A percentile compares a stretch with the other conserved stretches of the same genome.
These are phyloP conservation scores for Wiebesia pumilae DNA, from an alignment of 1,140 invertebrate species.

Conservation along the genomic window DNA sequence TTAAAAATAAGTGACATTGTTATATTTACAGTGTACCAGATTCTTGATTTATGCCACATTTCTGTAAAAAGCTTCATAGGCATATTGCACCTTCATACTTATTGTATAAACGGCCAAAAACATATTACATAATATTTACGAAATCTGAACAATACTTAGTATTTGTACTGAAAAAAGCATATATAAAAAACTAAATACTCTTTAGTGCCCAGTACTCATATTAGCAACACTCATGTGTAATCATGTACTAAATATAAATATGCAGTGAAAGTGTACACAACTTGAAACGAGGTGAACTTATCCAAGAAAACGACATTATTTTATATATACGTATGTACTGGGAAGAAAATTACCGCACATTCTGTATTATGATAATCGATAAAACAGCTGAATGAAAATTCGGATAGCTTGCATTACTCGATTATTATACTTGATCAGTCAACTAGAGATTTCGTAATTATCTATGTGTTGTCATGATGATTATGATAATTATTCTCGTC, in stretches of 20 bases:
- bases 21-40: no score
- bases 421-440: neutral
- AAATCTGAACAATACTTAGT: neutral
- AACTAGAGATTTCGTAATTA: neutral
- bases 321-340: neutral
- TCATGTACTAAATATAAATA: neutral
- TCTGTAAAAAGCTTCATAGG: no score
- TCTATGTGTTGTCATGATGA: constrained; percentile 23
- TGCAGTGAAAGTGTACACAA: neutral
- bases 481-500: constrained; percentile 19
- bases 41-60: no score
- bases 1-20: no score
- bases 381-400: neutral
- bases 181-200: neutral
- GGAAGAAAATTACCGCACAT: neutral
- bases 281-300: neutral
- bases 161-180: neutral
- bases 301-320: neutral
- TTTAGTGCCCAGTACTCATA: neutral
- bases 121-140: neutral
- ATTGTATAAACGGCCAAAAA: neutral
- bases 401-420: neutral
- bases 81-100: no score
- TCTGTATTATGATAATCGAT: neutral
- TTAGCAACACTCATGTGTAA: neutral